Evolutionary conservation across 2,888 invertebrate genomes (phyloP).

Genomic region (Tromatobia lineatoria): DNA sequence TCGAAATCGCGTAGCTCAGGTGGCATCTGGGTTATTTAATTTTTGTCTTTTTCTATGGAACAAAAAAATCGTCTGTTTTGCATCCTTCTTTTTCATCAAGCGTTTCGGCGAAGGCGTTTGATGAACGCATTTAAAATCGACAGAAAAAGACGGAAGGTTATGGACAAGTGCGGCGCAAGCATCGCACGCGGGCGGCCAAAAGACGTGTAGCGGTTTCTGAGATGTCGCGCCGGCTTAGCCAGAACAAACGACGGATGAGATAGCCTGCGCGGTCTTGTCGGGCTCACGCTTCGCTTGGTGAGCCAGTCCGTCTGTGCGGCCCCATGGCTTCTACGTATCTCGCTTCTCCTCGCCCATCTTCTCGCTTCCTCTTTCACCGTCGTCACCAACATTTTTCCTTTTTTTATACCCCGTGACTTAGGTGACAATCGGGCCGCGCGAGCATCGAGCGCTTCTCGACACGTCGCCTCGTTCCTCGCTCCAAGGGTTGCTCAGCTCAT

Average conservation of each 20-base stretch:
- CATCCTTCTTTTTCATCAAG: too few species aligned
- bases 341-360: conserved; percentile 40
- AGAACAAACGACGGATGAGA: conserved; percentile 80
- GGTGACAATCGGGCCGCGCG: conserved; percentile 59
- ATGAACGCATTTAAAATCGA: conserved; percentile 27
- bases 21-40: not conserved
- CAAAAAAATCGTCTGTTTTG: not conserved
- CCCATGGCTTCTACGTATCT: conserved; percentile 20
- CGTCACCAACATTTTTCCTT: conserved; percentile 34
- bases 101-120: conserved; percentile 4
- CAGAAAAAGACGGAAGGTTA: conserved; percentile 14
- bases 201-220: conserved; percentile 83
- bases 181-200: conserved; percentile 71
- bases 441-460: conserved; percentile 27
- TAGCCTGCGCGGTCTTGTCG: conserved; percentile 81
- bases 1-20: too few species aligned
- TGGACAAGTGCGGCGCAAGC: conserved; percentile 8
- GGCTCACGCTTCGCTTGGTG: conserved; percentile 83
- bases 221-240: conserved; percentile 83
- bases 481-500: not conserved
- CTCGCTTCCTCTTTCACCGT: conserved; percentile 39
- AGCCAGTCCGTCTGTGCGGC: conserved; percentile 62
- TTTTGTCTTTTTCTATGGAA: not conserved
- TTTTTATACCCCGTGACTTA: conserved; percentile 45
- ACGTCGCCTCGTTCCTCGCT: conserved; percentile 5